These are phyloP conservation scores for Cryptus armator DNA, from an alignment of 2,888 invertebrate genomes.

Conservation along the genomic window DNA sequence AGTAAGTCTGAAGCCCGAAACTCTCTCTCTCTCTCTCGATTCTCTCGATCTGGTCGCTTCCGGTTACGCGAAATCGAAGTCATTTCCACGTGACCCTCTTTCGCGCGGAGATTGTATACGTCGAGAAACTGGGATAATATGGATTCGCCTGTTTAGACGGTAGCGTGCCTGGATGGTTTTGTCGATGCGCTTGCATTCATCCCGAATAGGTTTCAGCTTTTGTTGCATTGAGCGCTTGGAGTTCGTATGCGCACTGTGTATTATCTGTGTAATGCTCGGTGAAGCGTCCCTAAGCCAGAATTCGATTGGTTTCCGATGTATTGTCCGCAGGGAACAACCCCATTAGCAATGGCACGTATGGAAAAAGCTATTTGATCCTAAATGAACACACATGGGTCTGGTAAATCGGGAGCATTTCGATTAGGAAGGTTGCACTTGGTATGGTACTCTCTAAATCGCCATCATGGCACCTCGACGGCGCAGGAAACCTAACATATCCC, in stretches of 20 bases:
- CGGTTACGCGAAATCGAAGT: slow-evolving; percentile 51
- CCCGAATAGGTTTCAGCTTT: slow-evolving; percentile 4
- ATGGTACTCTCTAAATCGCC: too few species aligned
- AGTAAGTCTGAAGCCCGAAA: slow-evolving; percentile 19
- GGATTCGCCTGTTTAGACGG: slow-evolving; percentile 43
- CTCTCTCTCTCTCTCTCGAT: slow-evolving; percentile 31
- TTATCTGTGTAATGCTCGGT: neutral
- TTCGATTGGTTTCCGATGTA: neutral
- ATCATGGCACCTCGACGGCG: too few species aligned
- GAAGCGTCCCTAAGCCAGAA: too few species aligned
- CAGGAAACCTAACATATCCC: too few species aligned
- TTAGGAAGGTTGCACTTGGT: too few species aligned
- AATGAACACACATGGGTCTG: neutral
- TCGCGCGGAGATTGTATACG: slow-evolving; percentile 30
- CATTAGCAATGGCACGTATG: neutral
- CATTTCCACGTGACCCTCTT: slow-evolving; percentile 49
- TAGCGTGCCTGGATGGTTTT: slow-evolving; percentile 14
- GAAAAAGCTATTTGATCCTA: neutral
- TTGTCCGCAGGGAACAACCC: neutral
- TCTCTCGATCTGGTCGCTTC: slow-evolving; percentile 37
- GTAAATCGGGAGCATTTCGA: neutral
- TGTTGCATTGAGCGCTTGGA: too few species aligned
- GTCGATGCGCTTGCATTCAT: neutral
- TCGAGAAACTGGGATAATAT: slow-evolving; percentile 49
- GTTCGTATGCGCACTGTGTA: neutral